Conservation (phyloP, 2,888 invertebrate genomes). For the Barypeithes pellucidus region DNA sequence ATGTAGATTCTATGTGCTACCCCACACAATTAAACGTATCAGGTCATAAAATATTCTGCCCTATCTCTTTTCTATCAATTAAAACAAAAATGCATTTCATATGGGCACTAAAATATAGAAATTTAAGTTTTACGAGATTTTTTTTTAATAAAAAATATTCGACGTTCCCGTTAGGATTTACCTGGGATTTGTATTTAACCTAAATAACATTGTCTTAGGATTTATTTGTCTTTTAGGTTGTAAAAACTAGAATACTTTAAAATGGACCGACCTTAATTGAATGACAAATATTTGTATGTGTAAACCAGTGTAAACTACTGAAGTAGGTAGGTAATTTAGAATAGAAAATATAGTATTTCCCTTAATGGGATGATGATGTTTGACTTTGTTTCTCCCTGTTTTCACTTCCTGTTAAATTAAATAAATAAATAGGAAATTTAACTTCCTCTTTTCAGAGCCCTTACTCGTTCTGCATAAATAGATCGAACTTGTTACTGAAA, state of each 20-base stretch:
- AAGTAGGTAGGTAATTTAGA: conserved; percentile 20
- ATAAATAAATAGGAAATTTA: not conserved
- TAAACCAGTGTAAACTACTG: conserved; percentile 17
- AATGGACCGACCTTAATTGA: conserved; percentile 35
- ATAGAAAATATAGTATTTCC: conserved; percentile 18
- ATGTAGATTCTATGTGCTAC: too few relatives aligned
- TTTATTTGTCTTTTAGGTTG: conserved; percentile 24
- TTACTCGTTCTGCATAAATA: too few relatives aligned
- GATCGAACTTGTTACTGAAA: too few relatives aligned
- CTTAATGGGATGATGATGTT: not conserved
- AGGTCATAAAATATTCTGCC: too few relatives aligned
- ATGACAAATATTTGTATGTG: conserved; percentile 35
- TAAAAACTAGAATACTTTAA: conserved; percentile 37
- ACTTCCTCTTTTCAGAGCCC: not conserved
- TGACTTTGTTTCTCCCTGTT: not conserved
- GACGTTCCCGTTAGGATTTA: not conserved
- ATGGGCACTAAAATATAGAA: too few relatives aligned
- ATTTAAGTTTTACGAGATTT: too few relatives aligned
- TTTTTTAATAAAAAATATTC: conserved; percentile 4
- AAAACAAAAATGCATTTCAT: too few relatives aligned
- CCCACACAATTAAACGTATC: too few relatives aligned
- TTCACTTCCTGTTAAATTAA: conserved; percentile 9
- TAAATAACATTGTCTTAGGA: conserved; percentile 1
- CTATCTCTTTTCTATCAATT: too few relatives aligned
- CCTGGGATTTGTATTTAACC: not conserved